Evolutionary conservation across 2,113 vertebrate species (phyloP).

Genomic region (Anguilla japonica): DNA sequence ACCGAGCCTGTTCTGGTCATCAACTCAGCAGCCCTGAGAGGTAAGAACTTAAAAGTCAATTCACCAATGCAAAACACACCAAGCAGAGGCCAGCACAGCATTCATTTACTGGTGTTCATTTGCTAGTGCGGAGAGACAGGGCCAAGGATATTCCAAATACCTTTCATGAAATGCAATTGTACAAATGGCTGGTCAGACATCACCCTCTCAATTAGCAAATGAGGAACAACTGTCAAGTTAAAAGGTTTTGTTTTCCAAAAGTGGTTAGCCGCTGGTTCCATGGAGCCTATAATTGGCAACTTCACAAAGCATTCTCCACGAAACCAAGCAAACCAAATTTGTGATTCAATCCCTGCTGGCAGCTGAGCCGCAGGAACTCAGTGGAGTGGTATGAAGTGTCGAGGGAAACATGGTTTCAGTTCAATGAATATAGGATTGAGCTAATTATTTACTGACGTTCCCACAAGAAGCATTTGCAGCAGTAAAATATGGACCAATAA

Average conservation of each 20-base stretch:
- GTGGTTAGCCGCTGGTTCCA: constrained; percentile 10
- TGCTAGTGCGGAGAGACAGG: neutral
- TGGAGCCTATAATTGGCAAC: constrained; percentile 9
- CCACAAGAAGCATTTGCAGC: neutral
- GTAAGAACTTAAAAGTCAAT: neutral
- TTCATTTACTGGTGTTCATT: too few species aligned
- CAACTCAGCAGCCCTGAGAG: constrained; percentile 92
- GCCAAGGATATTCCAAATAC: neutral
- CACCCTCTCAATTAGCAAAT: neutral
- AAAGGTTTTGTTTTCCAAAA: too few species aligned
- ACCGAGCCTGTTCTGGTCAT: constrained; percentile 98
- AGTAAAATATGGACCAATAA: neutral
- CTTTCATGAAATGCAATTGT: neutral
- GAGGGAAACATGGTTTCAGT: neutral
- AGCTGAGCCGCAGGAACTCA: neutral
- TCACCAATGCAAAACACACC: neutral
- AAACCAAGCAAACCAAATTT: constrained; percentile 20
- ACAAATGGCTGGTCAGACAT: neutral
- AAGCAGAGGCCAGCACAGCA: neutral
- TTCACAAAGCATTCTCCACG: constrained; percentile 17
- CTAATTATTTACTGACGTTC: neutral
- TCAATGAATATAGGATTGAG: neutral
- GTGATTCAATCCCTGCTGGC: neutral
- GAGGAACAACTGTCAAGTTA: too few species aligned
- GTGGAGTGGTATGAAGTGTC: neutral